Conservation (phyloP, 2,888 invertebrate genomes). For the Aplocera efformata region DNA sequence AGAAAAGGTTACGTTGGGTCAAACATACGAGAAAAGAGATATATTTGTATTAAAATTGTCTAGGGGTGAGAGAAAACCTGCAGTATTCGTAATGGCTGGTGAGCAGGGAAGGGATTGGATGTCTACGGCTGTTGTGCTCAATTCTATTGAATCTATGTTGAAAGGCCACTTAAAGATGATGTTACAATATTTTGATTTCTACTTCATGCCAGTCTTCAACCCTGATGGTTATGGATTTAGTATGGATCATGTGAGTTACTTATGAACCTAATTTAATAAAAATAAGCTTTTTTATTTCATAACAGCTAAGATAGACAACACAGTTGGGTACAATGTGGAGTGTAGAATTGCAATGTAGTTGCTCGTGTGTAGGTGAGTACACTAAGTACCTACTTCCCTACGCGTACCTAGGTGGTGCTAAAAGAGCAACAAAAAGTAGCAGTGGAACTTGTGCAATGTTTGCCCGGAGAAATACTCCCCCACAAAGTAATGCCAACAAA, state of each 20-base stretch:
- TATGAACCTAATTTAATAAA: too few relatives aligned
- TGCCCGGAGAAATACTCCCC: too few relatives aligned
- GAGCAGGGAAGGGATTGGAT: constrained; percentile 65
- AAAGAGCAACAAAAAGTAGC: too few relatives aligned
- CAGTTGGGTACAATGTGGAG: too few relatives aligned
- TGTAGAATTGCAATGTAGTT: too few relatives aligned
- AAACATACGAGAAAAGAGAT: constrained; percentile 52
- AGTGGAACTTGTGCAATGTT: too few relatives aligned
- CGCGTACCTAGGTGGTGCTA: too few relatives aligned
- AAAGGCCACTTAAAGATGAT: constrained; percentile 30
- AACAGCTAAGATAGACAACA: too few relatives aligned
- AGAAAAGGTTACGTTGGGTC: constrained; percentile 45
- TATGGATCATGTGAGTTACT: constrained; percentile 40
- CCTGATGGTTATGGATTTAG: constrained; percentile 67
- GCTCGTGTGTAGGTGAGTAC: too few relatives aligned
- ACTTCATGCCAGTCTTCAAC: constrained; percentile 62
- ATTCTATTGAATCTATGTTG: constrained; percentile 43
- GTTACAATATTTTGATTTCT: constrained; percentile 49
- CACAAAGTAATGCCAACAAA: too few relatives aligned
- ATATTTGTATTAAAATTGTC: constrained; percentile 52
- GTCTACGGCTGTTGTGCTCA: constrained; percentile 52
- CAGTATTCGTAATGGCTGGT: constrained; percentile 60
- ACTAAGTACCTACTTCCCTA: too few relatives aligned
- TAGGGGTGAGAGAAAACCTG: constrained; percentile 35
- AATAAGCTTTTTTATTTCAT: too few relatives aligned